Conservation (phyloP, 2,888 invertebrate genomes). For the Amorpha juglandis region DNA sequence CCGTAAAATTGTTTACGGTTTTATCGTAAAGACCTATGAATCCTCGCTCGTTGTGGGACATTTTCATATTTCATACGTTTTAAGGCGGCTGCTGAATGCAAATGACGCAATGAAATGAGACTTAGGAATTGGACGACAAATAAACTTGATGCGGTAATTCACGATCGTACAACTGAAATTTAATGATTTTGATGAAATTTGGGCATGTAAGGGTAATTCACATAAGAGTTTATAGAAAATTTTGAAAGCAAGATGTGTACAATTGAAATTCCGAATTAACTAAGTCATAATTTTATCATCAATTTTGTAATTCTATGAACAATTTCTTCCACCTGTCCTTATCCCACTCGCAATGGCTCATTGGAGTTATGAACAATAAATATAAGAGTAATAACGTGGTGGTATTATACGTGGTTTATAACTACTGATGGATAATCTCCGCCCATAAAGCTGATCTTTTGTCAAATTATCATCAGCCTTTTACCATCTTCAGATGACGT, state of each 20-base stretch:
- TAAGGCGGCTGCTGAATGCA: constrained; percentile 57
- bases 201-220: background rate
- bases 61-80: constrained; percentile 61
- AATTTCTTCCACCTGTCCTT: no score
- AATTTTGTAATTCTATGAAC: no score
- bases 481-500: no score
- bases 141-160: constrained; percentile 35
- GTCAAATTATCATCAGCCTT: no score
- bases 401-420: no score
- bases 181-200: constrained; percentile 12
- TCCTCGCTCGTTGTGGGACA: constrained; percentile 42
- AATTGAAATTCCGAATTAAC: no score
- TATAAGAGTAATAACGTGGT: no score
- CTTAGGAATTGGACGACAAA: constrained; percentile 36
- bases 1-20: constrained; percentile 63
- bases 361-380: no score
- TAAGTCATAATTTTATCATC: no score
- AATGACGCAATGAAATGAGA: constrained; percentile 53
- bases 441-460: background rate
- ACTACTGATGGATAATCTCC: background rate
- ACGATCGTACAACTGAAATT: constrained; percentile 6
- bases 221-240: background rate
- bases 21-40: constrained; percentile 51
- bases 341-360: no score
- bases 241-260: background rate